phyloP scores from a whole-genome alignment of 2,888 invertebrate genomes.

The Ferrisia virgata region DNA sequence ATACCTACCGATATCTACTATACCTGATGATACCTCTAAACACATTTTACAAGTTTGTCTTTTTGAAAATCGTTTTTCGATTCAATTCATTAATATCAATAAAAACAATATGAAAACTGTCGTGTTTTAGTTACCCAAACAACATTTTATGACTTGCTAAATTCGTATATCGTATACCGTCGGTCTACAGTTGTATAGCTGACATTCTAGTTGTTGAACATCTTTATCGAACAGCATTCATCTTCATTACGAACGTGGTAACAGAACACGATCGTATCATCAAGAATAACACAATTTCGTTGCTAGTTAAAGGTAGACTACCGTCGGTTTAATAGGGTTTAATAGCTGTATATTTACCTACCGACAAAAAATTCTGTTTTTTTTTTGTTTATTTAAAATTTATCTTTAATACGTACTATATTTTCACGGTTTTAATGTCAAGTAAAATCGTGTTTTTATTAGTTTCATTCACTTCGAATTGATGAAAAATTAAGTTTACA shows the following conservation, averaged over 20 bases:
- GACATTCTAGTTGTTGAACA: slow-evolving; percentile 11
- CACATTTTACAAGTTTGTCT: no score
- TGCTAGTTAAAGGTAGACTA: neutral
- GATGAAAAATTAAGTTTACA: slow-evolving; percentile 13
- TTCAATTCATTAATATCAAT: neutral
- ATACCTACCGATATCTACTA: no score
- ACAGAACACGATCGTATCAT: slow-evolving; percentile 1
- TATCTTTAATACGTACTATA: no score
- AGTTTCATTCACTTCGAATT: neutral
- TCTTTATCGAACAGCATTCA: neutral
- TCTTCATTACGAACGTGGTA: slow-evolving; percentile 13
- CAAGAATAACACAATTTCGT: neutral
- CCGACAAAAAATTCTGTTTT: slow-evolving; percentile 25
- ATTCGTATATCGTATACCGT: no score
- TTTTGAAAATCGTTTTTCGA: no score
- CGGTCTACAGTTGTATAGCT: no score
- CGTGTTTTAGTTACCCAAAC: neutral
- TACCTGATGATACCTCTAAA: no score
- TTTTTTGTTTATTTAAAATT: neutral
- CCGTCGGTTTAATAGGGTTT: neutral
- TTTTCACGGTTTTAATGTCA: slow-evolving; percentile 5
- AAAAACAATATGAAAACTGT: neutral
- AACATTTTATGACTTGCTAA: neutral
- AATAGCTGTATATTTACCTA: no score
- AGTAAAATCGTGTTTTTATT: slow-evolving; percentile 4